Base-by-base conservation (phyloP, 2,797 vertebrate genomes). In the Eidolon dupreanum region DNA sequence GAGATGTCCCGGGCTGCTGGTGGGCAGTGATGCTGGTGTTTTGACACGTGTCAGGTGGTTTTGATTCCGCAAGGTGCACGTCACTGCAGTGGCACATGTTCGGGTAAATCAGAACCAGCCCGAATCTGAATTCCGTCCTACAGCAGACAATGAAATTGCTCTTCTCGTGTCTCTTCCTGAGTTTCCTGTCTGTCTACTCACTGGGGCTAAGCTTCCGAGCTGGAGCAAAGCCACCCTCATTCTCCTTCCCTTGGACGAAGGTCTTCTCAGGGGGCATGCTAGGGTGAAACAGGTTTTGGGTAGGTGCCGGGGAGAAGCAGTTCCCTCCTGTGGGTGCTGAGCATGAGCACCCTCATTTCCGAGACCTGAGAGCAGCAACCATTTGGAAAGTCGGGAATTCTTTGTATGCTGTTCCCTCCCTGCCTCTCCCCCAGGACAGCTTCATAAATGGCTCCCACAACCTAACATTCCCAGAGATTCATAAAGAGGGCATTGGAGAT, bases 91-190 rank as follows among this genome's bases (percentile, higher is more conserved):
- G 74, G 77, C 92, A 65, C 12, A 10, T 79, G 94, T 94, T 86
- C 66, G 84, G 75, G 4, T 83, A 97, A 97, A 98, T 95, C 88
- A 93, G 88, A 97, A 85, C 63, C 94, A 95, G 95, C 26, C 61
- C 4, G 46, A 65, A 87, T 63, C 63, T 88, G 55, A 90, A 33
- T 49, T 83, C 36, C 90, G 77, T 82, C 82, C 75, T 68, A 28
- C 17, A 63, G 31, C 28, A 77, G 53, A 63, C 24, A 46, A 41
- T n/a, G 63, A 51, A 43, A 33, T 8, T 79, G 12, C 43, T 86
- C 66, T 71, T 74, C 36, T 92, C 38, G 11, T 61, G 85, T 43
- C 49, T 66, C 24, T 53, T 93, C 31, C 51, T 10, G 11, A 24
- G 10, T 6, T 70, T 70, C 16, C 9, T 1, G 19, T 78, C 38